Conservation (phyloP, 1,140 invertebrate genomes). For the Neodiprion fabricii region DNA sequence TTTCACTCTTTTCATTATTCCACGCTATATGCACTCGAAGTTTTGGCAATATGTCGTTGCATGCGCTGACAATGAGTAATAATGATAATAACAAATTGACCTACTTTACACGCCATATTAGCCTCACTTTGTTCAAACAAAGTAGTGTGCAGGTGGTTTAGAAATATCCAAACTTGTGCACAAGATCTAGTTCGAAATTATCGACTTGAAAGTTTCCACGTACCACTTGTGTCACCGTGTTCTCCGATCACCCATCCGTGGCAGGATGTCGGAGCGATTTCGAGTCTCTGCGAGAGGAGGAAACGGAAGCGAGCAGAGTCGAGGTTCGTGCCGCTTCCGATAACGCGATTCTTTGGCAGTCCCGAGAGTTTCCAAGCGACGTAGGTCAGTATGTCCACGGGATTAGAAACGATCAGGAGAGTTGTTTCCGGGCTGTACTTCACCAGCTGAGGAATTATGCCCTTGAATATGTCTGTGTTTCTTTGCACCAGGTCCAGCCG, state of each 20-base stretch:
- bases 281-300: conserved; percentile 80
- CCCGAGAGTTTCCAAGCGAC: conserved; percentile 94
- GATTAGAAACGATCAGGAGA: conserved; percentile 89
- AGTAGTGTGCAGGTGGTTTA: too few relatives aligned
- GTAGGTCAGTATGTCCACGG: conserved; percentile 89
- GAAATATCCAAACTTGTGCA: too few relatives aligned
- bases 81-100: too few relatives aligned
- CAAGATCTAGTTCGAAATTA: too few relatives aligned
- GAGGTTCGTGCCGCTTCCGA: conserved; percentile 90
- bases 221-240: conserved; percentile 82
- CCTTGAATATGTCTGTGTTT: conserved; percentile 89
- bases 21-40: too few relatives aligned
- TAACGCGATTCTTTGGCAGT: conserved; percentile 82
- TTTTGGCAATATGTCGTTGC: too few relatives aligned
- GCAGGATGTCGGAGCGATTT: conserved; percentile 80
- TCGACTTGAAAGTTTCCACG: conserved; percentile 18
- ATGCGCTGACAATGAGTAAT: too few relatives aligned
- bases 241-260: conserved; percentile 92
- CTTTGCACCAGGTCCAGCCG: conserved; percentile 84
- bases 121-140: too few relatives aligned
- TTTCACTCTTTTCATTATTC: too few relatives aligned
- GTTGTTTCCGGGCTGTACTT: conserved; percentile 87
- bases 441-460: conserved; percentile 81
- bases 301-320: conserved; percentile 92
- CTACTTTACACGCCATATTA: too few relatives aligned